Conservation (phyloP, 2,888 invertebrate genomes). For the Lypha dubia region DNA sequence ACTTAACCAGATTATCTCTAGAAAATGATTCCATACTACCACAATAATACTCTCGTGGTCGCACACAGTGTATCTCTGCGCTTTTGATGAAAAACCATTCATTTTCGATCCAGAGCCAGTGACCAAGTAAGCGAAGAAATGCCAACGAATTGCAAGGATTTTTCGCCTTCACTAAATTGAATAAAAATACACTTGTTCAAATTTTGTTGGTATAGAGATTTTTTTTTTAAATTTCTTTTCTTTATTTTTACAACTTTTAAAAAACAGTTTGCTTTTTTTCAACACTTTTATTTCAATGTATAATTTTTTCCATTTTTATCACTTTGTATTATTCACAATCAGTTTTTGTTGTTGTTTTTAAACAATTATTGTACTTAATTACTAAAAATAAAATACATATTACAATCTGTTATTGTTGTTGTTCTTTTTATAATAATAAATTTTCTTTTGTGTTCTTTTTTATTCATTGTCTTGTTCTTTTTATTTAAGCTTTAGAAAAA, state of each 20-base stretch:
- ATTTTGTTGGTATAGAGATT: constrained; percentile 8
- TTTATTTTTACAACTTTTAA: constrained; percentile 30
- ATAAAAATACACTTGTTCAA: not conserved
- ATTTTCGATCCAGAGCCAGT: too few species aligned
- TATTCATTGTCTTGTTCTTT: constrained; percentile 57
- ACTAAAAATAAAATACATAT: constrained; percentile 56
- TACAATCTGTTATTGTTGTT: constrained; percentile 58
- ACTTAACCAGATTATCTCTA: too few species aligned
- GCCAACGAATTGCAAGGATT: too few species aligned
- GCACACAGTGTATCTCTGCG: too few species aligned
- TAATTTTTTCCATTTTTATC: constrained; percentile 49
- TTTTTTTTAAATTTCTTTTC: constrained; percentile 27
- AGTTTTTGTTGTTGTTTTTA: constrained; percentile 41
- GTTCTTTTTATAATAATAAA: not conserved
- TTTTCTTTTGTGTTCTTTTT: constrained; percentile 38
- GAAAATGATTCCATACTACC: too few species aligned
- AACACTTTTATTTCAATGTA: constrained; percentile 28
- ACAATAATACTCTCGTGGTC: too few species aligned
- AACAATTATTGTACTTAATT: constrained; percentile 51
- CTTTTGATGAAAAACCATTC: not conserved
- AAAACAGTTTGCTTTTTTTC: constrained; percentile 34
- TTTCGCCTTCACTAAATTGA: too few species aligned
- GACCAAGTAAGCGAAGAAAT: too few species aligned
- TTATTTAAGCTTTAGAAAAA: constrained; percentile 30
- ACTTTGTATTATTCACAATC: constrained; percentile 68